These are phyloP conservation scores for Rutpela maculata DNA, from an alignment of 2,888 invertebrate genomes.

Conservation along the genomic window DNA sequence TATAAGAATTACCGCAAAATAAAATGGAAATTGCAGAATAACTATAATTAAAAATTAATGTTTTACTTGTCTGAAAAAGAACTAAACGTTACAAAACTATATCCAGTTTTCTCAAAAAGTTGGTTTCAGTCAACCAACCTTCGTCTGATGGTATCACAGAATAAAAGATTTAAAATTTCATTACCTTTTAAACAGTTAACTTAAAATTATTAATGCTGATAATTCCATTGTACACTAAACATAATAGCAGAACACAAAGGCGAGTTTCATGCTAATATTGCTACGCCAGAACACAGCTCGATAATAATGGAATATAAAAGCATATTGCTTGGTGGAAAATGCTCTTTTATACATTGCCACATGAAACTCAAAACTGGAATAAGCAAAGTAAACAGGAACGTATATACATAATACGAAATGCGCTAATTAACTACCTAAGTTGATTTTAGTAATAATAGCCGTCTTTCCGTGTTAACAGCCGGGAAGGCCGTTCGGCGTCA, in stretches of 20 bases:
- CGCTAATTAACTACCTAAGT: not conserved
- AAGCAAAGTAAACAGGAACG: slow-evolving; percentile 7
- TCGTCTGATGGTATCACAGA: not conserved
- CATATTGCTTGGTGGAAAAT: slow-evolving; percentile 9
- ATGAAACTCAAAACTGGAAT: not conserved
- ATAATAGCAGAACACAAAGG: slow-evolving; percentile 14
- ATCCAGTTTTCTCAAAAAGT: not conserved
- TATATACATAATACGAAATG: not conserved
- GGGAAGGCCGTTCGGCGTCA: no score
- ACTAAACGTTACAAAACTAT: no score
- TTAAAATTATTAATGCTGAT: slow-evolving; percentile 2
- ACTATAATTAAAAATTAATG: no score
- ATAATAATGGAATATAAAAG: slow-evolving; percentile 27
- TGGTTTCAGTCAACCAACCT: not conserved
- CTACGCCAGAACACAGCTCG: not conserved
- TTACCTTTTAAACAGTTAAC: not conserved
- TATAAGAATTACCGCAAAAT: no score
- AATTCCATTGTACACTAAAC: slow-evolving; percentile 23
- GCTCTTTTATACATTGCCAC: slow-evolving; percentile 5
- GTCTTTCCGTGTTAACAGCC: no score
- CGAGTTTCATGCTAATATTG: slow-evolving; percentile 5
- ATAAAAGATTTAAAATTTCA: slow-evolving; percentile 8
- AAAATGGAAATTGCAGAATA: no score
- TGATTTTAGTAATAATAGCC: not conserved
- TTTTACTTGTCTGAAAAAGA: no score